Conservation (phyloP, 2,113 vertebrate genomes). For the Crypturellus undulatus region DNA sequence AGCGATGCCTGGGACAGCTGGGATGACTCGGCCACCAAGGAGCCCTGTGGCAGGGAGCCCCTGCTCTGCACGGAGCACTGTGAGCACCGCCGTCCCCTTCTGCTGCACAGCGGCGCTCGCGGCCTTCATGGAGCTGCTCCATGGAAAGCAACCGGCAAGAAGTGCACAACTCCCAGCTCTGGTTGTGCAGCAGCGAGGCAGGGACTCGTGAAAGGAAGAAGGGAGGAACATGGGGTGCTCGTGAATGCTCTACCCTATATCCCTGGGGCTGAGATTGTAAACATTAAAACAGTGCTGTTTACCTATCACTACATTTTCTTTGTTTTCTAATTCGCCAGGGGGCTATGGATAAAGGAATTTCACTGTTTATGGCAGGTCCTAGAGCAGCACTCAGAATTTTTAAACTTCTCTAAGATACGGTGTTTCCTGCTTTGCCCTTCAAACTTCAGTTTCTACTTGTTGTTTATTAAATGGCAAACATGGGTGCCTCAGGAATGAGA, state of each 20-base stretch:
- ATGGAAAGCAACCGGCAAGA: conserved; percentile 40
- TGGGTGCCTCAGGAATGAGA: neutral
- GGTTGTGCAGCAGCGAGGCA: neutral
- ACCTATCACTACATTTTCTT: neutral
- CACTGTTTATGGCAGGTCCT: neutral
- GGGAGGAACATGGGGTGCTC: neutral
- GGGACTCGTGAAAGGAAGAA: conserved; percentile 20
- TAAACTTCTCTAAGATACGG: neutral
- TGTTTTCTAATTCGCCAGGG: neutral
- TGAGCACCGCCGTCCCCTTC: conserved; percentile 49
- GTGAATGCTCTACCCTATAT: neutral
- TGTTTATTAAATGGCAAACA: neutral
- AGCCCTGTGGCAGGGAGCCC: conserved; percentile 38
- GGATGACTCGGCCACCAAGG: conserved; percentile 65
- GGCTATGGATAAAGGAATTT: neutral
- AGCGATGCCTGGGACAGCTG: conserved; percentile 55
- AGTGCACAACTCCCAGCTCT: conserved; percentile 34
- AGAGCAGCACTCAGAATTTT: neutral
- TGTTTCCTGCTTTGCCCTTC: neutral
- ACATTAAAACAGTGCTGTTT: neutral
- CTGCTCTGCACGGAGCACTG: conserved; percentile 21
- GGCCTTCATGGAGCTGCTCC: conserved; percentile 42
- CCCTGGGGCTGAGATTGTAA: neutral
- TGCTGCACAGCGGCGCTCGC: conserved; percentile 45
- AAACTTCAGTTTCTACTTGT: neutral